Conservation (phyloP, 2,888 invertebrate genomes). For the Saturnia japonica region DNA sequence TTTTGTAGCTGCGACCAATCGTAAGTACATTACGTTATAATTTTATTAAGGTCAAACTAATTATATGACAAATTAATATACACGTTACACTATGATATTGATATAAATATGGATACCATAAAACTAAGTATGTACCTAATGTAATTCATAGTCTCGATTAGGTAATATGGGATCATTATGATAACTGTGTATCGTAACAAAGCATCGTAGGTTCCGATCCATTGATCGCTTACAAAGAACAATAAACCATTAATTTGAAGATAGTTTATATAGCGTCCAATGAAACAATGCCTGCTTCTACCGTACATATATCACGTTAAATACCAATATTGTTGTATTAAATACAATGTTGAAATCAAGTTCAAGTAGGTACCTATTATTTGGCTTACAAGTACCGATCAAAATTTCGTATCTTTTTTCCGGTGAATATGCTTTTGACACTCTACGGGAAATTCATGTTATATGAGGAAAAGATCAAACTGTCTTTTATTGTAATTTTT, state of each 20-base stretch:
- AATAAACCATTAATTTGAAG: conserved; percentile 67
- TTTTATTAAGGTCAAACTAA: neutral
- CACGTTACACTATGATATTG: neutral
- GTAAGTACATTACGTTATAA: neutral
- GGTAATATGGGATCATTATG: conserved; percentile 45
- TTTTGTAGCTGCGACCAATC: neutral
- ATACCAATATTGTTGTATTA: conserved; percentile 22
- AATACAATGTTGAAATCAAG: neutral
- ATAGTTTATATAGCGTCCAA: conserved; percentile 56
- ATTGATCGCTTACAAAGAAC: conserved; percentile 65
- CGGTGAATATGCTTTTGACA: too few species aligned
- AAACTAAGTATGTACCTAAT: conserved; percentile 16
- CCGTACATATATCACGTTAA: conserved; percentile 43
- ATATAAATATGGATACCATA: conserved; percentile 15
- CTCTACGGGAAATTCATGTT: too few species aligned
- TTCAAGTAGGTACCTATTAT: neutral
- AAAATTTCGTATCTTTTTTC: neutral
- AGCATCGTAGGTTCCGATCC: conserved; percentile 58
- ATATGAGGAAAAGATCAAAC: too few species aligned
- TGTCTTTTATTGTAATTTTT: too few species aligned
- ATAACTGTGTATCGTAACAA: conserved; percentile 49
- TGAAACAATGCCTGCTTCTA: conserved; percentile 56
- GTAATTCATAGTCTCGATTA: conserved; percentile 32
- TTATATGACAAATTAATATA: conserved; percentile 26
- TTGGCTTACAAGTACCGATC: neutral